Evolutionary conservation across 2,113 vertebrate species (phyloP).

Genomic region (Oreocharis arfaki): DNA sequence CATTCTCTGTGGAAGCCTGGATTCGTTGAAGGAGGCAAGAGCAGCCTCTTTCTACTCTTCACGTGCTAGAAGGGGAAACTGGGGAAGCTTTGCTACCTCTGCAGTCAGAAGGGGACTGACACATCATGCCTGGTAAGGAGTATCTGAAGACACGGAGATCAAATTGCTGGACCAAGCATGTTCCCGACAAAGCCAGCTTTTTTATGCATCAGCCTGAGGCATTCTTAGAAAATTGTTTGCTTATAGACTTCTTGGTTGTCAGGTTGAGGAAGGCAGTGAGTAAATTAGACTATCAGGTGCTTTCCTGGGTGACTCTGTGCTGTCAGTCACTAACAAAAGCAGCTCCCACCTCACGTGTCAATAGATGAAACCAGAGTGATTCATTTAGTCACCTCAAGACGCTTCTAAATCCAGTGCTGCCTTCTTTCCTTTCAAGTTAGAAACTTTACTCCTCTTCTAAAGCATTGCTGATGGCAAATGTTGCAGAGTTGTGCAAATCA

Average conservation of each 20-base stretch:
- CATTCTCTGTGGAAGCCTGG: background rate
- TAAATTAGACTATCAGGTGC: background rate
- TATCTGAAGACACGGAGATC: background rate
- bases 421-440: constrained; percentile 25
- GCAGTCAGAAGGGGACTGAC: background rate
- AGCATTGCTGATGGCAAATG: background rate
- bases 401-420: background rate
- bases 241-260: background rate
- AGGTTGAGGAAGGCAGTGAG: background rate
- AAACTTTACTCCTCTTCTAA: constrained; percentile 14
- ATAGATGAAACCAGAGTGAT: constrained; percentile 15
- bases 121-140: background rate
- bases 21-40: background rate
- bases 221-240: background rate
- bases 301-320: constrained; percentile 30
- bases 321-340: constrained; percentile 43
- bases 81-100: background rate
- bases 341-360: background rate
- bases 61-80: background rate
- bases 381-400: background rate
- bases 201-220: background rate
- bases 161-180: background rate
- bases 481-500: background rate
- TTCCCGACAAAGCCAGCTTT: background rate
- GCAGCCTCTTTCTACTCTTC: background rate